phyloP scores from a whole-genome alignment of 2,888 invertebrate genomes.

The Tachina fera region DNA sequence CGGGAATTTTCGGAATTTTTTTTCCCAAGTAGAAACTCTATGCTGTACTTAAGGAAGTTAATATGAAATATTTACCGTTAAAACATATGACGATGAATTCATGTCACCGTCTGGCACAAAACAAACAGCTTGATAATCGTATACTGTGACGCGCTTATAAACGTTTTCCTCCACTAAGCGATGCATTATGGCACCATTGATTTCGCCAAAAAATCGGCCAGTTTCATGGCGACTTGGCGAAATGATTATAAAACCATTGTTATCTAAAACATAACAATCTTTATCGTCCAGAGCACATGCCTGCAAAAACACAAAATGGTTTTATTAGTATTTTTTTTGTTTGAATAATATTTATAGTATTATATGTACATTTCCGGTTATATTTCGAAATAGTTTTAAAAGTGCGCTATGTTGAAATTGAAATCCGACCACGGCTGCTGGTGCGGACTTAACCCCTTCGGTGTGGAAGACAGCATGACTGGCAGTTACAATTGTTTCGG shows the following conservation, averaged over 20 bases:
- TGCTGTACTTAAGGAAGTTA: too few relatives aligned
- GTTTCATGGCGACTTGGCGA: conserved; percentile 89
- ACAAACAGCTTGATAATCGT: conserved; percentile 96
- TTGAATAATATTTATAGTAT: conserved; percentile 75
- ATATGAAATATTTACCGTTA: conserved; percentile 84
- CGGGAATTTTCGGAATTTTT: too few relatives aligned
- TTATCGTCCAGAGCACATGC: conserved; percentile 86
- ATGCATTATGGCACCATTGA: conserved; percentile 90
- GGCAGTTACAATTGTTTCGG: conserved; percentile 90
- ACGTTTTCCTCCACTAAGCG: conserved; percentile 89
- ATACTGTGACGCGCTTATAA: conserved; percentile 89
- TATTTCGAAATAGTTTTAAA: conserved; percentile 90
- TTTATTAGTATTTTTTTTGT: neutral
- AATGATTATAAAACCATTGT: conserved; percentile 93
- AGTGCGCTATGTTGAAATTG: conserved; percentile 92
- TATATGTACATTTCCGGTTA: conserved; percentile 90
- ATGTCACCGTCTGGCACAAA: conserved; percentile 87
- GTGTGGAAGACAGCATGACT: conserved; percentile 91
- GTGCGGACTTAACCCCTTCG: conserved; percentile 85
- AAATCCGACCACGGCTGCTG: conserved; percentile 89
- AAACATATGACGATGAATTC: conserved; percentile 85
- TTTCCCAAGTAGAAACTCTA: too few relatives aligned
- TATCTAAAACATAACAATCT: conserved; percentile 93
- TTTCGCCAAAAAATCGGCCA: conserved; percentile 94
- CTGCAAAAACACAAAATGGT: conserved; percentile 68